Percentiles rank a stretch among this genome's conserved stretches.
These are phyloP conservation scores for Carassius auratus DNA, from an alignment of 2,113 vertebrate species.

Conservation along the genomic window DNA sequence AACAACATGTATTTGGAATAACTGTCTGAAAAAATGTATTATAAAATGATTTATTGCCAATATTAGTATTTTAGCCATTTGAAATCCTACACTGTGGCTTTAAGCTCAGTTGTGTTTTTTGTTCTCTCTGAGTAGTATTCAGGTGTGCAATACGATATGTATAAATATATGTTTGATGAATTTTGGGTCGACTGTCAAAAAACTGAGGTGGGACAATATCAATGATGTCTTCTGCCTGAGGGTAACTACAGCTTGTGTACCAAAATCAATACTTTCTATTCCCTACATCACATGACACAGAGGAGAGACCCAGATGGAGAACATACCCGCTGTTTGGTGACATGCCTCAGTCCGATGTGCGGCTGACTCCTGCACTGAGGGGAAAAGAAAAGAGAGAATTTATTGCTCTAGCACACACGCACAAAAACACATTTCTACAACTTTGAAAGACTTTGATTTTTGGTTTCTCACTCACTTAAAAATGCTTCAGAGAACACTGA, in stretches of 20 bases:
- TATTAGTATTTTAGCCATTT: not conserved
- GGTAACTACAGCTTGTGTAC: not conserved
- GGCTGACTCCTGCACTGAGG: slow-evolving; percentile 61
- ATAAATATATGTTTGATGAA: not conserved
- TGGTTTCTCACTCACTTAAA: not conserved
- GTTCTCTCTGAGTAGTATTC: not conserved
- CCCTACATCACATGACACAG: not conserved
- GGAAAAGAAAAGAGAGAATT: slow-evolving; percentile 5
- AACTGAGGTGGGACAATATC: not conserved
- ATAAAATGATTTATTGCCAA: not conserved
- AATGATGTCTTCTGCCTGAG: slow-evolving; percentile 1
- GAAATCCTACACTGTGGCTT: not conserved
- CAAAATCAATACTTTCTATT: slow-evolving; percentile 36
- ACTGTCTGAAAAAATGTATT: not conserved
- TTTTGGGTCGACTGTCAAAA: not conserved
- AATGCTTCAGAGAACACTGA: not conserved
- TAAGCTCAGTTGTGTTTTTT: not conserved
- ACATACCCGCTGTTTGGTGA: slow-evolving; percentile 65
- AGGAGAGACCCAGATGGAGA: not conserved
- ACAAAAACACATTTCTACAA: not conserved
- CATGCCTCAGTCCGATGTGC: slow-evolving; percentile 62
- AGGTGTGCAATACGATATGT: not conserved
- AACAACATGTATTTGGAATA: not conserved
- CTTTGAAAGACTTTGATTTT: not conserved
- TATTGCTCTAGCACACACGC: not conserved